phyloP scores from a whole-genome alignment of 2,888 invertebrate species.

The Timandra comae region DNA sequence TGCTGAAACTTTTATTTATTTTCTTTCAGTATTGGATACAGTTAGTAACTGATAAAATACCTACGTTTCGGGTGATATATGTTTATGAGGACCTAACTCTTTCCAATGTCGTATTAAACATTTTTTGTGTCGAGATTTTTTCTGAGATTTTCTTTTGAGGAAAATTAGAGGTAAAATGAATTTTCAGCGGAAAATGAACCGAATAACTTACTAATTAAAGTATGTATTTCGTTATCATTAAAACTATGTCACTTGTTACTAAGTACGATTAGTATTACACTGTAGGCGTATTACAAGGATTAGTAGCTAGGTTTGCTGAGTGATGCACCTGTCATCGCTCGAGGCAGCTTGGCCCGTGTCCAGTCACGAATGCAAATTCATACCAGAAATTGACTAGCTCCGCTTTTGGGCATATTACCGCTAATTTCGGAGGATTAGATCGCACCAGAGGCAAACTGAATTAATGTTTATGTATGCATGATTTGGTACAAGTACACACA shows the following conservation, averaged over 20 bases:
- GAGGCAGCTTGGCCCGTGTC: slow-evolving; percentile 49
- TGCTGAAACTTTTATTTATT: slow-evolving; percentile 17
- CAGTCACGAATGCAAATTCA: slow-evolving; percentile 59
- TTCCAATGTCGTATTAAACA: no score
- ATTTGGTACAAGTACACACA: no score
- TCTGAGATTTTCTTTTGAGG: no score
- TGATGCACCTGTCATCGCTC: slow-evolving; percentile 54
- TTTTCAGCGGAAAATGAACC: no score
- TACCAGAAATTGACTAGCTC: slow-evolving; percentile 44
- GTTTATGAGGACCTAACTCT: no score
- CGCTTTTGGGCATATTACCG: slow-evolving; percentile 48
- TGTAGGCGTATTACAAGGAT: slow-evolving; percentile 2
- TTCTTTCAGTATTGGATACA: slow-evolving; percentile 8
- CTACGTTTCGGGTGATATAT: no score
- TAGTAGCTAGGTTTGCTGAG: slow-evolving; percentile 23
- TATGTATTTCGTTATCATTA: no score
- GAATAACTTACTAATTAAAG: no score
- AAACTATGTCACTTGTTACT: no score
- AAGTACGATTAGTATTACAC: slow-evolving; percentile 1
- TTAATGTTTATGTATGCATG: slow-evolving; percentile 8
- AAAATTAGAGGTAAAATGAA: no score
- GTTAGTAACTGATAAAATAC: slow-evolving; percentile 12
- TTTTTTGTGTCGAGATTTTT: no score
- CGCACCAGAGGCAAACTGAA: slow-evolving; percentile 20
- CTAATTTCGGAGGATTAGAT: slow-evolving; percentile 37